Evolutionary conservation across 2,888 invertebrate genomes (phyloP).

Genomic region (Lysandra bellargus): DNA sequence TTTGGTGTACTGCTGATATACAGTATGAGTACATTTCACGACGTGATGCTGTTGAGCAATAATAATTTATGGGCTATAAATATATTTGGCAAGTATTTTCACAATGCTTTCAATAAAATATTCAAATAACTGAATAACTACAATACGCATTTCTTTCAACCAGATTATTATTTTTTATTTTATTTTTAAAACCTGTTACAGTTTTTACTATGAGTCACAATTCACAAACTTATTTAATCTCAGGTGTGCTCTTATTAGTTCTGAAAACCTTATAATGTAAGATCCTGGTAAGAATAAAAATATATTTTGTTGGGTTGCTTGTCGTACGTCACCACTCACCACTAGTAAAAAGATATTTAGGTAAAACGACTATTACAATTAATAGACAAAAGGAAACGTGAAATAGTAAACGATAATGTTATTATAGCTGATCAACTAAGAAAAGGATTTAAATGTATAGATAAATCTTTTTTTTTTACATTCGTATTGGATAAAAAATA

Average conservation of each 20-base stretch:
- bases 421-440: neutral
- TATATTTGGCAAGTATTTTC: slow-evolving; percentile 9
- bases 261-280: slow-evolving; percentile 69
- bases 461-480: too few relatives aligned
- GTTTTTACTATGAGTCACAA: neutral
- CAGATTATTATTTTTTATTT: neutral
- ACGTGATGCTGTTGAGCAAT: slow-evolving; percentile 3
- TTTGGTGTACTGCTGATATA: slow-evolving; percentile 11
- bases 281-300: slow-evolving; percentile 68
- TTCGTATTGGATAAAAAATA: too few relatives aligned
- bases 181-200: neutral
- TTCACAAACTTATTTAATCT: slow-evolving; percentile 49
- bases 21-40: neutral
- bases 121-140: neutral
- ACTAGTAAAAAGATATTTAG: neutral
- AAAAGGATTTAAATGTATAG: neutral
- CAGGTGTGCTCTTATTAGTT: slow-evolving; percentile 53
- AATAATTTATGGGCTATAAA: slow-evolving; percentile 20
- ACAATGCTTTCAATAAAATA: neutral
- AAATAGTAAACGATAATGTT: neutral
- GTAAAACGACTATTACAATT: neutral
- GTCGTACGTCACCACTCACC: too few relatives aligned
- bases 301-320: neutral
- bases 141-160: neutral
- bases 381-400: neutral